These are phyloP conservation scores for Bicyclus anynana DNA, from an alignment of 1,140 invertebrate genomes.

Conservation along the genomic window DNA sequence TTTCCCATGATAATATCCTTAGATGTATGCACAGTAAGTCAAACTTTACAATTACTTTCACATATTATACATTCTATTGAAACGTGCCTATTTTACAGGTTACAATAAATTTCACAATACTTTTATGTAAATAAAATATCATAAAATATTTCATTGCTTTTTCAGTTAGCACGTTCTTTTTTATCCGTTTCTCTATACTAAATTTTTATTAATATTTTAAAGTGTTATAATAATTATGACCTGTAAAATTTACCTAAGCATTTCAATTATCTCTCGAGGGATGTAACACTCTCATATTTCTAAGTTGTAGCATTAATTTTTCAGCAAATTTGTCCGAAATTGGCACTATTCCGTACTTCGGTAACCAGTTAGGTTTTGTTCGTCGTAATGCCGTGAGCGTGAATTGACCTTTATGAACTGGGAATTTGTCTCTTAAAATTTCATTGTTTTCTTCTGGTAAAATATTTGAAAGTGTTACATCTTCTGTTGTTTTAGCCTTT, in stretches of 20 bases:
- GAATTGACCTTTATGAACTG: conserved; percentile 30
- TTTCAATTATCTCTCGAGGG: conserved; percentile 24
- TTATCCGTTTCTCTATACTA: neutral
- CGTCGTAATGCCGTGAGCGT: conserved; percentile 38
- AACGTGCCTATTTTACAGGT: neutral
- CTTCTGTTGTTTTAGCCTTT: neutral
- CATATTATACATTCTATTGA: neutral
- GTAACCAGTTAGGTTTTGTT: conserved; percentile 42
- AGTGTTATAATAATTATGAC: no score
- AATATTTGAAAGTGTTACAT: neutral
- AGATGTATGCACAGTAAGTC: neutral
- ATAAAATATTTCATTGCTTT: neutral
- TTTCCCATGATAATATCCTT: no score
- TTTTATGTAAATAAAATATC: neutral
- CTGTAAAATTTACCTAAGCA: no score
- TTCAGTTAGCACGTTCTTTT: neutral
- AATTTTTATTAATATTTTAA: no score
- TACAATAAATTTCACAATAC: neutral
- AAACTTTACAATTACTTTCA: neutral
- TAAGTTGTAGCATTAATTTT: conserved; percentile 34
- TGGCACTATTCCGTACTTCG: conserved; percentile 34
- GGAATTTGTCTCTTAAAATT: conserved; percentile 2
- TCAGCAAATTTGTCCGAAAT: conserved; percentile 37
- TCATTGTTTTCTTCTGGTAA: conserved; percentile 3
- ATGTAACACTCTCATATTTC: conserved; percentile 32